A percentile compares a stretch with the other conserved stretches of the same genome.
phyloP scores from a whole-genome alignment of 2,888 invertebrate genomes.

The Brachyptera putata region DNA sequence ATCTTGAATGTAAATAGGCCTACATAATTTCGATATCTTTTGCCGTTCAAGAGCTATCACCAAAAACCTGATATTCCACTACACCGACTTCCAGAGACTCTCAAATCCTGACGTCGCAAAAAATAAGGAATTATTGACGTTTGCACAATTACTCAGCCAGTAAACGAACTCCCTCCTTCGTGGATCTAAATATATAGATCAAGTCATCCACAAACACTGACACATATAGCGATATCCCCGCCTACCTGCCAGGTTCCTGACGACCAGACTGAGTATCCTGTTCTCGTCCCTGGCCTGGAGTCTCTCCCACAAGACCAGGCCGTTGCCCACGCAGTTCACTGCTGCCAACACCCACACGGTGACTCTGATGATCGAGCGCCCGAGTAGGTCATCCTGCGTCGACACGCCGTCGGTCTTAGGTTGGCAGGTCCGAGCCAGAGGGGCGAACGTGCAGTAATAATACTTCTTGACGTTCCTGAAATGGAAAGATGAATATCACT shows the following conservation, averaged over 20 bases:
- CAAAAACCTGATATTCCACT: too few species aligned
- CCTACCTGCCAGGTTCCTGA: conserved; percentile 59
- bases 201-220: too few species aligned
- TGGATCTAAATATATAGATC: too few species aligned
- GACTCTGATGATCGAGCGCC: conserved; percentile 53
- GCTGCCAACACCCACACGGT: conserved; percentile 60
- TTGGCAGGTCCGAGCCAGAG: conserved; percentile 53
- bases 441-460: conserved; percentile 58
- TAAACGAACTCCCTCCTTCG: too few species aligned
- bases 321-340: conserved; percentile 58
- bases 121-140: too few species aligned
- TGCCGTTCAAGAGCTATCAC: too few species aligned
- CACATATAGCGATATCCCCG: too few species aligned
- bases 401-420: conserved; percentile 62
- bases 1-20: too few species aligned
- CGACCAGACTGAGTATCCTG: conserved; percentile 57
- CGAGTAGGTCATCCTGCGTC: conserved; percentile 55
- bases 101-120: too few species aligned
- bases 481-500: background rate
- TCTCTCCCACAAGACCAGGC: conserved; percentile 58
- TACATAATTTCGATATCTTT: too few species aligned
- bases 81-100: too few species aligned
- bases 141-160: too few species aligned
- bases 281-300: conserved; percentile 58
- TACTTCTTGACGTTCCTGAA: conserved; percentile 57